Base-by-base conservation (phyloP, 2,113 vertebrate species). In the Leptobrachium ailaonicum region DNA sequence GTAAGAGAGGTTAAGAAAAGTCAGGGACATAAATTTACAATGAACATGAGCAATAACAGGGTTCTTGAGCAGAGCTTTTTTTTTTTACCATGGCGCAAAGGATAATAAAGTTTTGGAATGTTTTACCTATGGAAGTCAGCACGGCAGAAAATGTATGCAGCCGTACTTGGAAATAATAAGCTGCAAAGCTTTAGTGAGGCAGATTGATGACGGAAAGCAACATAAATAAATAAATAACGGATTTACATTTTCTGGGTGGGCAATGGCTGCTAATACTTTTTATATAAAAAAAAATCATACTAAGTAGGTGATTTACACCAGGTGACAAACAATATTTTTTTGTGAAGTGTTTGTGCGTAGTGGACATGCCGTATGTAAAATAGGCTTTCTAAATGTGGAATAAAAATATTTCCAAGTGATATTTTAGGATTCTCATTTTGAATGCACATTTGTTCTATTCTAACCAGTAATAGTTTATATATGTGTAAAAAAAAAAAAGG, bases 11-110 rank as follows among this genome's bases (percentile, higher is more conserved):
- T 64, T 50, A 71, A 66, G 72, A 79, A 71, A 72, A 66, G 62
- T 43, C 42, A 79, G 77, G 12, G n/a, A 53, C 69, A 72, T 79
- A 79, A 79, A 79, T 79, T 72, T 79, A 71, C 68, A 72, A 67
- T 72, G 44, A 79, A 66, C 54, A 58, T 79, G 60, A 56, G 47
- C 53, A 64, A 63, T 71, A 66, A 72, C 58, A 53, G 58, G 45
- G 69, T 64, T 79, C 69, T 66, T 71, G 66, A 43, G 69, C 69
- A 66, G 77, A 71, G 71, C 71, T 64, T 72, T 79, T 79, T 41
- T 79, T 50, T 79, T 64, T 42, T 79, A 32, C 20, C 20, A 32
- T 32, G 20, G 69, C 54, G 58, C 77, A 79, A 72, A 44, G 69
- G 69, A 58, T 43, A 72, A 79, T 79, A 79, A 79, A 71, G 45